Base-by-base conservation (phyloP, 2,888 invertebrate genomes). In the Mantis religiosa region DNA sequence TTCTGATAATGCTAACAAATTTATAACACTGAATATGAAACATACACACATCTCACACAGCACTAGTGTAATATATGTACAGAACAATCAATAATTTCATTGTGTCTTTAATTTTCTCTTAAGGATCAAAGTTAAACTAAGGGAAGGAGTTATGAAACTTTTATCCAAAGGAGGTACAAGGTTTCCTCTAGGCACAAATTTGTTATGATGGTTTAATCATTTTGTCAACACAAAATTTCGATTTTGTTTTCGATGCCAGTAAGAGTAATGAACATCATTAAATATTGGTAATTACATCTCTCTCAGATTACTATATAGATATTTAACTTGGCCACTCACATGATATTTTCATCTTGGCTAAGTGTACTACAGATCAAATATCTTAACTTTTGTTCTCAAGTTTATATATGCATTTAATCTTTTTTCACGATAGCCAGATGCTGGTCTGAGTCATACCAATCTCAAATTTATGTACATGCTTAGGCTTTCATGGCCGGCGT, bases 131-230 rank as follows among this genome's bases (percentile, higher is more conserved):
- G 15, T 71, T 25, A 71, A 71, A 71, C 20, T 71, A 71, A 71
- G 54, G 54, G 54, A 71, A 71, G 54, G 54, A 20, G 3, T 71
- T 71, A 71, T 25, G 54, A 71, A 71, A 71, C 25, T 15, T 71
- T 71, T 71, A 71, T 71, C 54, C 54, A 71, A 71, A 71, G 20
- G 54, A 71, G 54, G 54, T 71, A 71, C 54, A 71, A 83, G 87
- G 81, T 89, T 87, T 81, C 81, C 28, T 87, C 89, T 89, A 89
- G 89, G 89, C 89, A 89, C 89, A 89, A n/a, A 84, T 87, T 47
- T 84, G 84, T 83, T 89, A 87, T 84, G 34, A 83, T 87, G 28
- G 27, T 83, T n/a, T 28, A 83, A 81, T 88, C 71, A 9, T 83
- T 89, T 84, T 88, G 28, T 30, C 28, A 41, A 27, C 47, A n/a